Percentiles rank a stretch among this genome's conserved stretches.
phyloP scores from a whole-genome alignment of 1,140 invertebrate genomes.

The Aradophagus sp. region DNA sequence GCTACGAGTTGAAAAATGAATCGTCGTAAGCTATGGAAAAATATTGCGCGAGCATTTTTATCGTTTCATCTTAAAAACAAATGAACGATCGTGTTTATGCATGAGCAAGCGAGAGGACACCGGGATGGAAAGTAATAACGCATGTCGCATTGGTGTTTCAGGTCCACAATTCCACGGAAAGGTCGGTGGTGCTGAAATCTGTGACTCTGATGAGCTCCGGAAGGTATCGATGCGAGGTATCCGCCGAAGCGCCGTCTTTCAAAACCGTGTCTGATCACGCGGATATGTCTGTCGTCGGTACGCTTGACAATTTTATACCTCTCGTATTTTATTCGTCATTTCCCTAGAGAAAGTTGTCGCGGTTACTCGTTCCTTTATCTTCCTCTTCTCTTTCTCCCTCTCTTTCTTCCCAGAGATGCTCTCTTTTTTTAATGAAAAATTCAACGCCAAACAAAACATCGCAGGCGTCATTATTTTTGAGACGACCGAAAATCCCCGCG shows the following conservation, averaged over 20 bases:
- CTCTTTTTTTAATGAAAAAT: not conserved
- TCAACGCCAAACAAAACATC: slow-evolving; percentile 2
- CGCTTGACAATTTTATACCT: slow-evolving; percentile 70
- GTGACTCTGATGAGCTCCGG: slow-evolving; percentile 86
- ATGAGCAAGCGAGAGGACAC: too few relatives aligned
- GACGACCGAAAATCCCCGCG: slow-evolving; percentile 1
- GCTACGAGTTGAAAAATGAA: too few relatives aligned
- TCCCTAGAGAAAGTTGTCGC: slow-evolving; percentile 10
- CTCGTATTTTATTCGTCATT: slow-evolving; percentile 31
- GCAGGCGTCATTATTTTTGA: slow-evolving; percentile 1
- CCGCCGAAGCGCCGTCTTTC: slow-evolving; percentile 87
- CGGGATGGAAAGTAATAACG: not conserved
- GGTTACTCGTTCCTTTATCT: too few relatives aligned
- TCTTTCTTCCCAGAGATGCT: too few relatives aligned
- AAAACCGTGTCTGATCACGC: slow-evolving; percentile 85
- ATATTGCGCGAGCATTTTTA: too few relatives aligned
- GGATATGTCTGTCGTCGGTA: slow-evolving; percentile 86
- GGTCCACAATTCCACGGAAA: slow-evolving; percentile 84
- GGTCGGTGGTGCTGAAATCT: slow-evolving; percentile 82
- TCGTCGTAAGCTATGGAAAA: too few relatives aligned
- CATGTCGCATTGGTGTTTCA: slow-evolving; percentile 68
- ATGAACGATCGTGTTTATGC: too few relatives aligned
- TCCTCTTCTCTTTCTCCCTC: too few relatives aligned
- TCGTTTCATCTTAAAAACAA: too few relatives aligned
- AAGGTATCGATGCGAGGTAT: slow-evolving; percentile 88